phyloP scores from a whole-genome alignment of 2,113 vertebrate genomes.

The Scomber colias region DNA sequence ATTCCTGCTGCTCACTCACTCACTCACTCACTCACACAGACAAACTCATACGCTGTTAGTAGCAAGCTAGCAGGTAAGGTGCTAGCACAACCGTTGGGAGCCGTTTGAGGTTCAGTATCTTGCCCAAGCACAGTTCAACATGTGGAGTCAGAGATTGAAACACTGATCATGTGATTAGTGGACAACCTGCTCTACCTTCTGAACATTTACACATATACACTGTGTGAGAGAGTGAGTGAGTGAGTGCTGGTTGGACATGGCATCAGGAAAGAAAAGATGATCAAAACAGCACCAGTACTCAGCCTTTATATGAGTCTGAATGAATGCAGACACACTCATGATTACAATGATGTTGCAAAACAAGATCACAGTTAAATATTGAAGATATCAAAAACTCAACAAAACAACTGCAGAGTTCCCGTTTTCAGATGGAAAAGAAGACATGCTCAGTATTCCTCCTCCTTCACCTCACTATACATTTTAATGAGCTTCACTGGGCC shows the following conservation, averaged over 20 bases:
- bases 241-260: too few species aligned
- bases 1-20: neutral
- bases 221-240: too few species aligned
- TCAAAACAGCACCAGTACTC: neutral
- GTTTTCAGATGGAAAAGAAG: slow-evolving; percentile 1
- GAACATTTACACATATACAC: too few species aligned
- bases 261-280: slow-evolving; percentile 9
- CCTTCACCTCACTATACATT: slow-evolving; percentile 35
- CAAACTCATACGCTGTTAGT: neutral
- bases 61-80: too few species aligned
- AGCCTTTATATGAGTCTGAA: neutral
- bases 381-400: slow-evolving; percentile 18
- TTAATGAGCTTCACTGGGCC: slow-evolving; percentile 47
- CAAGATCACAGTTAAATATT: slow-evolving; percentile 1
- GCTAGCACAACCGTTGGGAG: too few species aligned
- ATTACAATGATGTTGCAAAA: neutral
- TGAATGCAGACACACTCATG: neutral
- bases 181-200: too few species aligned
- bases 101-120: too few species aligned
- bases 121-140: too few species aligned
- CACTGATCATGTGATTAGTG: too few species aligned
- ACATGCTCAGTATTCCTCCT: slow-evolving; percentile 17
- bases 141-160: too few species aligned
- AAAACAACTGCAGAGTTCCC: neutral
- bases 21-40: neutral